These are phyloP conservation scores for Dilophus febrilis DNA, from an alignment of 2,888 invertebrate genomes.

Conservation along the genomic window DNA sequence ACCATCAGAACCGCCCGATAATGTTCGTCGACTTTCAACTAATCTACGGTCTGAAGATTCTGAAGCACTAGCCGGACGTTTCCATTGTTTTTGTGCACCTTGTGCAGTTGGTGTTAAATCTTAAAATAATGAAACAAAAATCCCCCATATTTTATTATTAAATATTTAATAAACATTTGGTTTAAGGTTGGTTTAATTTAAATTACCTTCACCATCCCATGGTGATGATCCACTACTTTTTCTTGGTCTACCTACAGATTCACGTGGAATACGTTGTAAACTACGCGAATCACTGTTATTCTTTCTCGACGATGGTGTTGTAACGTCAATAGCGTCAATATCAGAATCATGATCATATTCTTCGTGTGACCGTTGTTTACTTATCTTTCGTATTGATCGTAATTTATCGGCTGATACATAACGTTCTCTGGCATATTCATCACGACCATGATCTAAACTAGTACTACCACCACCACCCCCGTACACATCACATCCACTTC, in stretches of 20 bases:
- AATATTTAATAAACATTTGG: too few species aligned
- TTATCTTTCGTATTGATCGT: constrained; percentile 24
- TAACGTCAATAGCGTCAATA: constrained; percentile 22
- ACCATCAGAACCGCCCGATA: constrained; percentile 35
- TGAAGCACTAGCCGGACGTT: constrained; percentile 39
- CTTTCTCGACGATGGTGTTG: not conserved
- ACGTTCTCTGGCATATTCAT: constrained; percentile 26
- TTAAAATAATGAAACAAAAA: constrained; percentile 2
- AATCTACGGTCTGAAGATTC: constrained; percentile 34
- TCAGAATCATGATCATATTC: constrained; percentile 36
- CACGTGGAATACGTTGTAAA: constrained; percentile 20
- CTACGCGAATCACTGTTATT: constrained; percentile 16
- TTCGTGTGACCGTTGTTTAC: constrained; percentile 21
- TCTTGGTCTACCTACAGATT: constrained; percentile 19
- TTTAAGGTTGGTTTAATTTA: too few species aligned
- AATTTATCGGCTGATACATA: constrained; percentile 24
- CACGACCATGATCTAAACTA: constrained; percentile 28
- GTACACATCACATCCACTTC: constrained; percentile 28
- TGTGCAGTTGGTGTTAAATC: constrained; percentile 11
- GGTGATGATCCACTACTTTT: constrained; percentile 32
- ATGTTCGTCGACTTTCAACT: constrained; percentile 23
- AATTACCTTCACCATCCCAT: constrained; percentile 36
- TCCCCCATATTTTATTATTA: too few species aligned
- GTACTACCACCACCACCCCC: too few species aligned
- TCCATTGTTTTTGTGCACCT: constrained; percentile 33